Conservation (phyloP, 2,797 vertebrate species). For the Hydrolagus colliei region DNA sequence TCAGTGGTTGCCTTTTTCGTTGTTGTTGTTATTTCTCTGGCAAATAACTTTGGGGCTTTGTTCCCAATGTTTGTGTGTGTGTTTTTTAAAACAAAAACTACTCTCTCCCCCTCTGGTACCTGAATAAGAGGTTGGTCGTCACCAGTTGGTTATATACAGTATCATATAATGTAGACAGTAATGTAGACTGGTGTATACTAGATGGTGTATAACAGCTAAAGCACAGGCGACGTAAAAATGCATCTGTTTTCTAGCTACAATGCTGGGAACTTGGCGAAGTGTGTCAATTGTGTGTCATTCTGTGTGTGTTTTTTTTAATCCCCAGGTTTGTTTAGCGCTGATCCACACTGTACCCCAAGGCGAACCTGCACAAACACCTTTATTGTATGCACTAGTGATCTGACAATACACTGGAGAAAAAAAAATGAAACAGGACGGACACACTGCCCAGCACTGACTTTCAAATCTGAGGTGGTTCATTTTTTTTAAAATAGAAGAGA, state of each 20-base stretch:
- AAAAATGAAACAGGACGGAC: constrained; percentile 43
- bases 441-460: not conserved
- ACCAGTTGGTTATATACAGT: not conserved
- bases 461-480: not conserved
- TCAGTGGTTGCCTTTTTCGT: not conserved
- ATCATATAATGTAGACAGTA: not conserved
- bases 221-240: too few species aligned
- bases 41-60: not conserved
- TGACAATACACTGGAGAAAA: constrained; percentile 55
- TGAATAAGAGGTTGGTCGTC: not conserved
- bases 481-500: too few species aligned
- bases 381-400: constrained; percentile 60
- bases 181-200: not conserved
- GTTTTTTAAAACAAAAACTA: too few species aligned
- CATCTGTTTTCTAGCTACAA: too few species aligned
- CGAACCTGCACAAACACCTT: constrained; percentile 46
- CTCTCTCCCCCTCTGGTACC: not conserved
- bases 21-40: not conserved
- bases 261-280: not conserved
- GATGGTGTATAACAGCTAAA: not conserved
- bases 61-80: not conserved
- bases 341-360: constrained; percentile 40
- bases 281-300: not conserved
- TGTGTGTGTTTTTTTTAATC: not conserved
- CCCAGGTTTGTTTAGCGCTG: not conserved